A percentile compares a stretch with the other conserved stretches of the same genome.
Conservation (phyloP, 92 coral and sea anemone genomes). For the Meandrina meandrites region DNA sequence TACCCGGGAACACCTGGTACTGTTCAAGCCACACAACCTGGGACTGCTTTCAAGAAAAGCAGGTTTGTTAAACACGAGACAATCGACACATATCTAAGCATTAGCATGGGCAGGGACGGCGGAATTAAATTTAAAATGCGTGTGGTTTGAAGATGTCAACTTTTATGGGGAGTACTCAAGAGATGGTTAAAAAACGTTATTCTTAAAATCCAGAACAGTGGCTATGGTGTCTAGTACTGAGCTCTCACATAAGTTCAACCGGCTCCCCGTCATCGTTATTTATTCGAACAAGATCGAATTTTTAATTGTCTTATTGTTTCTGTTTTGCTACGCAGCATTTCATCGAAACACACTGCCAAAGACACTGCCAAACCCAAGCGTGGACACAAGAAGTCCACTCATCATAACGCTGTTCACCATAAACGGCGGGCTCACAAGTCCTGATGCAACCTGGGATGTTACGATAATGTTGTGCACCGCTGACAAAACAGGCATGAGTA, state of each 20-base stretch:
- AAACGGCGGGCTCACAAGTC: conserved; percentile 12
- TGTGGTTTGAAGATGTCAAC: no score
- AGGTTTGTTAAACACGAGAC: conserved; percentile 7
- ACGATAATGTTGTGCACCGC: background rate
- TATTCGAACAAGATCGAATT: background rate
- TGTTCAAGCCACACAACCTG: conserved; percentile 1
- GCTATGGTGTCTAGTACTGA: no score
- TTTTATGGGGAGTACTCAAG: no score
- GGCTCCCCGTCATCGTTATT: no score
- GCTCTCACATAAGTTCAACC: no score
- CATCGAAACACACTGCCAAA: background rate
- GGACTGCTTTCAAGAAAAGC: conserved; percentile 27
- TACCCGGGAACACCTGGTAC: conserved; percentile 6
- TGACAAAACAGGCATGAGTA: background rate
- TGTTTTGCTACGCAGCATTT: background rate
- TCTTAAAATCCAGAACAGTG: no score
- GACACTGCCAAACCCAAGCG: background rate
- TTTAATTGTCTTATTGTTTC: background rate
- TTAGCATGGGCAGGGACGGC: background rate
- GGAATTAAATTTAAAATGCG: no score
- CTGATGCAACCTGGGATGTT: background rate
- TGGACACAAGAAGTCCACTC: conserved; percentile 14
- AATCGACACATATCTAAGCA: background rate
- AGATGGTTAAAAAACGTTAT: no score
- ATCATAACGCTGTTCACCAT: conserved; percentile 11